Evolutionary conservation across 2,797 vertebrate genomes (phyloP).

Genomic region (Phalanger gymnotis): DNA sequence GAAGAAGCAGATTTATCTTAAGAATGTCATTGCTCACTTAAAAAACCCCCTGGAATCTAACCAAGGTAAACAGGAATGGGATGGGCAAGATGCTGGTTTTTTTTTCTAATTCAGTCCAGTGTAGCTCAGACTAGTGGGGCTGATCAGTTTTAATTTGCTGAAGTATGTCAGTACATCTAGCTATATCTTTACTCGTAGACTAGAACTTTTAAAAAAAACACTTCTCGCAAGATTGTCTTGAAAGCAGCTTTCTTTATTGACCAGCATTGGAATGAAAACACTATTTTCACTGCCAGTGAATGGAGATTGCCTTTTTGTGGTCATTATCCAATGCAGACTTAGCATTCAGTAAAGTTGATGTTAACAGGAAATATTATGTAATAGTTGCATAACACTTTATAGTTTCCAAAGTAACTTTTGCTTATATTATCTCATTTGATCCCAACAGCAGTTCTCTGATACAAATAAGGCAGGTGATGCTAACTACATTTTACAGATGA

Average conservation of each 20-base stretch:
- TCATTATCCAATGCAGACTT: neutral
- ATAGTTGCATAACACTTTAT: neutral
- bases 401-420: neutral
- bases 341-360: neutral
- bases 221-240: conserved; percentile 16
- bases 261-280: conserved; percentile 4
- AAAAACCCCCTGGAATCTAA: conserved; percentile 63
- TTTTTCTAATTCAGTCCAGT: conserved; percentile 31
- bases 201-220: conserved; percentile 44
- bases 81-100: neutral
- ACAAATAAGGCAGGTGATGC: neutral
- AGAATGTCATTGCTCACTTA: conserved; percentile 80
- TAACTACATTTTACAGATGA: neutral
- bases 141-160: conserved; percentile 43
- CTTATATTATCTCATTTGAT: neutral
- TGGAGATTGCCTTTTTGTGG: neutral
- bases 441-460: neutral
- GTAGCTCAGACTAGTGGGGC: neutral
- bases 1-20: conserved; percentile 79
- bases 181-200: conserved; percentile 29
- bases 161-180: conserved; percentile 31
- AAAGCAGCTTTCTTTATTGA: conserved; percentile 57
- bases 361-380: neutral
- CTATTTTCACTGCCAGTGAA: neutral
- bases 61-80: conserved; percentile 81